phyloP scores from a whole-genome alignment of 2,113 vertebrate genomes.

The Prietella phreatophila region DNA sequence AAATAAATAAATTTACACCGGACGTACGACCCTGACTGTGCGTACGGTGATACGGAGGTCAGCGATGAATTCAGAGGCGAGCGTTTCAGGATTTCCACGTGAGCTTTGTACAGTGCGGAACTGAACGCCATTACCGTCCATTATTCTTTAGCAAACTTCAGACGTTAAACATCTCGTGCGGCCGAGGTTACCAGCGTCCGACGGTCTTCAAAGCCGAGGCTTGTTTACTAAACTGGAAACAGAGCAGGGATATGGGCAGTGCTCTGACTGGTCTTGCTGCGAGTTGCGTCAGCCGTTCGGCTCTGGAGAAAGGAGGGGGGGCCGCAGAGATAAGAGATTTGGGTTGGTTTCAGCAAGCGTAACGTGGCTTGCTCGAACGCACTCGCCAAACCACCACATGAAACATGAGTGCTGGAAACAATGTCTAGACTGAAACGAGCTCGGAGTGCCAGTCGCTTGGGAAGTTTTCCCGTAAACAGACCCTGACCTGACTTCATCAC shows the following conservation, averaged over 20 bases:
- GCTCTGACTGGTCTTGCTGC: not conserved
- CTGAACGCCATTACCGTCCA: not conserved
- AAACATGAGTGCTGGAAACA: not conserved
- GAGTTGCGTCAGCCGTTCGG: slow-evolving; percentile 38
- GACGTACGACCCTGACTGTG: too few species aligned
- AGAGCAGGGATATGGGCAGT: not conserved
- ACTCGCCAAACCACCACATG: not conserved
- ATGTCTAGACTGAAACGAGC: not conserved
- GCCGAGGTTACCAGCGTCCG: not conserved
- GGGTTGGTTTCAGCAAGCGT: not conserved
- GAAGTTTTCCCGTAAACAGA: not conserved
- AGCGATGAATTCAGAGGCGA: not conserved
- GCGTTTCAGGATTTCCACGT: not conserved
- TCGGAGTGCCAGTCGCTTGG: not conserved
- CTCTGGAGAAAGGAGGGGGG: not conserved
- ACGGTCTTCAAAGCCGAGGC: not conserved
- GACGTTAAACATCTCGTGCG: not conserved
- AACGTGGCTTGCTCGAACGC: too few species aligned
- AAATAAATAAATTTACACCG: too few species aligned
- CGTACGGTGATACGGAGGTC: not conserved
- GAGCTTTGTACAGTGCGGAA: not conserved
- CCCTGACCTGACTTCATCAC: not conserved
- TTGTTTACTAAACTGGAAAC: not conserved
- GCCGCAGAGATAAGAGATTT: slow-evolving; percentile 1
- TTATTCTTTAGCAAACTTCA: not conserved